Evolutionary conservation across 2,888 invertebrate species (phyloP).

Genomic region (Herminia tarsipennalis): DNA sequence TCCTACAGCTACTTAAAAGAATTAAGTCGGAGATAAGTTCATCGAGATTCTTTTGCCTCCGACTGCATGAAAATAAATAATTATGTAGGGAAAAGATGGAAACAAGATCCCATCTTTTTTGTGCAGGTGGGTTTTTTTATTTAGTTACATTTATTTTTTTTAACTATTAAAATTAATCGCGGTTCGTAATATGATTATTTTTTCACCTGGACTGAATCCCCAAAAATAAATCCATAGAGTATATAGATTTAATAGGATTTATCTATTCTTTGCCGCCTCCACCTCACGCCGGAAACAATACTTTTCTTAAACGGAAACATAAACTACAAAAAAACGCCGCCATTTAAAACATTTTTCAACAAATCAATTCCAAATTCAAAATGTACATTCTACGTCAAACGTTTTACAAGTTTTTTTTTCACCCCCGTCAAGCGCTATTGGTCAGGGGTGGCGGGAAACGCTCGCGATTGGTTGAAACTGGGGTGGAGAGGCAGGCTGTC

Average conservation of each 20-base stretch:
- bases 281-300: constrained; percentile 1
- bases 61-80: too few relatives aligned
- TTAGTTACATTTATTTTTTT: too few relatives aligned
- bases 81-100: too few relatives aligned
- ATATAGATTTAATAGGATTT: too few relatives aligned
- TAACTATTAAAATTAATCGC: too few relatives aligned
- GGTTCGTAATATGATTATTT: too few relatives aligned
- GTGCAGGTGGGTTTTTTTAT: too few relatives aligned
- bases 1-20: too few relatives aligned
- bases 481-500: constrained; percentile 51
- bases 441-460: constrained; percentile 51
- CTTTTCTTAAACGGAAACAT: constrained; percentile 2
- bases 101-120: too few relatives aligned
- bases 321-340: constrained; percentile 17
- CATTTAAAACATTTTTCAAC: constrained; percentile 18
- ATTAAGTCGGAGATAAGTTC: too few relatives aligned
- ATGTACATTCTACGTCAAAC: constrained; percentile 39
- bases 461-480: constrained; percentile 59
- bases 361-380: constrained; percentile 39
- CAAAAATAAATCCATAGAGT: not conserved
- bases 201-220: too few relatives aligned
- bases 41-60: too few relatives aligned
- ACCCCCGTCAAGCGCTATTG: constrained; percentile 41
- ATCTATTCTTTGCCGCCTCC: not conserved
- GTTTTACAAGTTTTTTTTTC: constrained; percentile 47